These are phyloP conservation scores for Cryptocephalus primarius DNA, from an alignment of 2,888 invertebrate species.

Conservation along the genomic window DNA sequence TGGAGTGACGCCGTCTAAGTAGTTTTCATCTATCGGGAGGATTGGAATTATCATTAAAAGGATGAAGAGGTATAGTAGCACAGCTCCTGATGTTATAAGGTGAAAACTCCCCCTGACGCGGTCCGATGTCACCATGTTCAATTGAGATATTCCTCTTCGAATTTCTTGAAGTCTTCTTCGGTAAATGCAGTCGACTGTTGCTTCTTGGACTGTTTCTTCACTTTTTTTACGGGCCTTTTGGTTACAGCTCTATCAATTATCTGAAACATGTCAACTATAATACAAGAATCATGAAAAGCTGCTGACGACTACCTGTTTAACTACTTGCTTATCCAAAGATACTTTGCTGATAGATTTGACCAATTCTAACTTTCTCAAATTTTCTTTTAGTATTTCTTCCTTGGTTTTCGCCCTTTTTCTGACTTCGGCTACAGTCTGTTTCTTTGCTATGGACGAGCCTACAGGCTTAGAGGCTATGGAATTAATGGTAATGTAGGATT, in stretches of 20 bases:
- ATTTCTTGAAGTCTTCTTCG: slow-evolving; percentile 55
- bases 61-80: slow-evolving; percentile 25
- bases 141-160: slow-evolving; percentile 53
- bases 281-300: no score
- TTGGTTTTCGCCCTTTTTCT: slow-evolving; percentile 25
- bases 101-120: slow-evolving; percentile 19
- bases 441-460: slow-evolving; percentile 20
- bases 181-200: slow-evolving; percentile 52
- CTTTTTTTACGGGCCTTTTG: slow-evolving; percentile 37
- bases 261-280: slow-evolving; percentile 28
- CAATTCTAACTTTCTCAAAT: slow-evolving; percentile 28
- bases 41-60: slow-evolving; percentile 28
- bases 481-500: no score
- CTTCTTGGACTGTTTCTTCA: slow-evolving; percentile 36
- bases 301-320: slow-evolving; percentile 16
- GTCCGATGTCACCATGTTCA: slow-evolving; percentile 31
- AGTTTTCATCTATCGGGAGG: slow-evolving; percentile 26
- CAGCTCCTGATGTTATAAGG: slow-evolving; percentile 17
- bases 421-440: slow-evolving; percentile 29
- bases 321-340: slow-evolving; percentile 24
- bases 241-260: slow-evolving; percentile 45
- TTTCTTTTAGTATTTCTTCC: slow-evolving; percentile 27
- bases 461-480: no score
- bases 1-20: slow-evolving; percentile 18
- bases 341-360: slow-evolving; percentile 26